These are phyloP conservation scores for Pseudorasbora parva DNA, from an alignment of 2,113 vertebrate genomes.

Conservation along the genomic window DNA sequence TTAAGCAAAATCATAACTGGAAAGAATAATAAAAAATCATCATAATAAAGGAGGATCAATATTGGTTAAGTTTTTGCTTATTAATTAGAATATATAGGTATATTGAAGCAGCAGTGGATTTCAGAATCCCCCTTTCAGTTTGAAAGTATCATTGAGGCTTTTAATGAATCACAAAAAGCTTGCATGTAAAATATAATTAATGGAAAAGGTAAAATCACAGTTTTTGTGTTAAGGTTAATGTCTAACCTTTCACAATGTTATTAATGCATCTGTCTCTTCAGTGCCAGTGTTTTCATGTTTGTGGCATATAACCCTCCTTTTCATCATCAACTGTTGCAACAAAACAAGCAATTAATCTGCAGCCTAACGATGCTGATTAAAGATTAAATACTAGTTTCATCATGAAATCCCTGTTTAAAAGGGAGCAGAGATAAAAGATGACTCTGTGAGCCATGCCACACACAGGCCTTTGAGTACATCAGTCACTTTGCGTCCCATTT, in stretches of 20 bases:
- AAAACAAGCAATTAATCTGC: conserved; percentile 73
- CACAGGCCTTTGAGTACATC: conserved; percentile 21
- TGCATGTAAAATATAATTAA: background rate
- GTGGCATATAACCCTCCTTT: conserved; percentile 49
- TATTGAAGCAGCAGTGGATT: too few species aligned
- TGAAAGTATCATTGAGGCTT: background rate
- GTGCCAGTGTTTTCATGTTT: conserved; percentile 34
- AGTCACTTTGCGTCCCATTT: background rate
- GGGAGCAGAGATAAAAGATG: conserved; percentile 50
- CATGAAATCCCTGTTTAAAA: conserved; percentile 53
- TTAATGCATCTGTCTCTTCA: conserved; percentile 34
- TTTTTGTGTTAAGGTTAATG: background rate
- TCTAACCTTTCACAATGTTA: conserved; percentile 23
- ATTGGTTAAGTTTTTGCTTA: too few species aligned
- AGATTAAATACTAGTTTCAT: conserved; percentile 69
- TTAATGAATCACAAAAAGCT: background rate
- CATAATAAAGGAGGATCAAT: too few species aligned
- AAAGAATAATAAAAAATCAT: too few species aligned
- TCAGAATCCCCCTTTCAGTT: too few species aligned
- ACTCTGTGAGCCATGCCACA: conserved; percentile 17
- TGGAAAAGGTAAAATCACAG: background rate
- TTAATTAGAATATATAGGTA: too few species aligned
- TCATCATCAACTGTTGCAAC: conserved; percentile 59
- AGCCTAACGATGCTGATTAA: conserved; percentile 71
- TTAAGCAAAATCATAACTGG: too few species aligned